Base-by-base conservation (phyloP, 37 sponge, comb jelly and placozoan species). In the Aphrocallistes beatrix region DNA sequence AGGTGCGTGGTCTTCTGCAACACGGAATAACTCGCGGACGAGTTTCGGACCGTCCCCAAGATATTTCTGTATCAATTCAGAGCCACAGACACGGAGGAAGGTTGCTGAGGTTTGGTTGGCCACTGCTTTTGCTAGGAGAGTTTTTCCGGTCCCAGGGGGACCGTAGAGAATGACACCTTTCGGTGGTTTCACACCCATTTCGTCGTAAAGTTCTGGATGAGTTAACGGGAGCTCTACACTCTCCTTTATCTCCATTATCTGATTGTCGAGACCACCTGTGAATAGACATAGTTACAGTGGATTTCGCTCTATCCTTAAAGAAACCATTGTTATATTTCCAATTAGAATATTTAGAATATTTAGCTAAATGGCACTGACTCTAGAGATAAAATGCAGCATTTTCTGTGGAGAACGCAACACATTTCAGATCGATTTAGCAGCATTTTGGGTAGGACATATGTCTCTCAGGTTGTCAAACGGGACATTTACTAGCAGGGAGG, bases 81-180 rank as follows among this genome's bases (percentile, higher is more conserved):
- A 96, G 1, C 99, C 99, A 86, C 98, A 96, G 0, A 98, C 99
- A 40, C 99, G 89, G 38, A 98, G 90, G 75, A 98, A 98, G 9
- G 99, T 98, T 13, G 99, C 99, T 30, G 99, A 98, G 0, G 99
- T 98, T 85, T 98, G 99, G 51, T 98, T 98, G 37, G 99, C 99
- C 1, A 98, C 99, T 50, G 99, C 99, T 83, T 98, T 98, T 1
- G 96, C 99, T 23, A 98, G 88, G 34, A 98, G 92, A 37, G 99
- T 98, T 51, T 98, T 98, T 32, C 99, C 99, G 81, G 99, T 98
- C 38, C 99, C 99, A 75, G 99, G 99, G 0, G 99, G 89, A 37
- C 99, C 99, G 89, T 98, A 98, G 75, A 98, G 87, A 40, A 98
- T 98, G 30, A 98, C 99, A 38, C 99, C 99, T 83, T 98, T 98